phyloP scores from a whole-genome alignment of 2,113 vertebrate species.

The Andinoacara biseriatus region DNA sequence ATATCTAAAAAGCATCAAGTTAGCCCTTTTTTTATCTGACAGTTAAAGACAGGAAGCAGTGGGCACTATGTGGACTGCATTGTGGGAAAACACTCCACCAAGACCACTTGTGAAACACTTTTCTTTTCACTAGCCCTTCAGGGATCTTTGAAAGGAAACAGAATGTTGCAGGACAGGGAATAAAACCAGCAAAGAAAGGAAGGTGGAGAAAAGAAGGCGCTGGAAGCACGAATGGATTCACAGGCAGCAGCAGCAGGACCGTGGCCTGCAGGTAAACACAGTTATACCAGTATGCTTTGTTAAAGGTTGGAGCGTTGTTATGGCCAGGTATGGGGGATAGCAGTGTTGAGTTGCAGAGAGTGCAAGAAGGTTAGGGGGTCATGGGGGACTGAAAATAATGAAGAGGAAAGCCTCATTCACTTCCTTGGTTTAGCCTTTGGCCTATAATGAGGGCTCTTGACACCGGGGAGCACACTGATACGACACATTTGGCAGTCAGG shows the following conservation, averaged over 20 bases:
- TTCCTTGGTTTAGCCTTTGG: constrained; percentile 83
- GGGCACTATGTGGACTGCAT: constrained; percentile 27
- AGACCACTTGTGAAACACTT: constrained; percentile 35
- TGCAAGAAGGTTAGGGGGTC: constrained; percentile 59
- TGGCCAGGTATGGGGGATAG: constrained; percentile 31
- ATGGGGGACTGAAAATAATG: constrained; percentile 71
- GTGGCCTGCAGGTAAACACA: constrained; percentile 44
- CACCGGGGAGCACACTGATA: constrained; percentile 68
- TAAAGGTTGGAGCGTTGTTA: constrained; percentile 48
- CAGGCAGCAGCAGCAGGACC: constrained; percentile 5
- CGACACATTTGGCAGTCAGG: constrained; percentile 75
- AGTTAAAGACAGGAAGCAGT: constrained; percentile 26
- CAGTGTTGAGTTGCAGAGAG: neutral
- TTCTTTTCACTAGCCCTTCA: constrained; percentile 34
- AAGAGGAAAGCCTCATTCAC: constrained; percentile 71
- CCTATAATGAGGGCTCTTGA: constrained; percentile 79
- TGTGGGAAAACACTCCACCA: constrained; percentile 24
- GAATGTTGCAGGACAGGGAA: neutral
- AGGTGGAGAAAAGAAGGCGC: neutral
- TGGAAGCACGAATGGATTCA: constrained; percentile 28
- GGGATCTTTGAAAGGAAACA: constrained; percentile 19
- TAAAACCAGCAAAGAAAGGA: constrained; percentile 12
- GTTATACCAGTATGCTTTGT: constrained; percentile 32
- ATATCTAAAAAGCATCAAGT: neutral
- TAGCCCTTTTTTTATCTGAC: neutral